Conservation (phyloP, 2,113 vertebrate genomes). For the Myotis lucifugus region DNA sequence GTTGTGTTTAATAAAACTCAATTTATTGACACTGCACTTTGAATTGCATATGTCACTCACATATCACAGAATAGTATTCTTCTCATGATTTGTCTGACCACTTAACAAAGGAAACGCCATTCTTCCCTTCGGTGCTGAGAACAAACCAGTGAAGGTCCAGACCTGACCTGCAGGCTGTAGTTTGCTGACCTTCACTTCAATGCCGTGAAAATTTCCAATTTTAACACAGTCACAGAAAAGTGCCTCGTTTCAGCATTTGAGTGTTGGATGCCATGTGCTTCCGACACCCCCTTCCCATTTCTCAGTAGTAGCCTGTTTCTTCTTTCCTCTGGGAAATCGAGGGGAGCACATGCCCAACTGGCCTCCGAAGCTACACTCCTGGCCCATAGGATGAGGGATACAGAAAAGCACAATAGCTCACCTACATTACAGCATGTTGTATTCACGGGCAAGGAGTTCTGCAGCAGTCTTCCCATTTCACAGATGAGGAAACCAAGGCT, state of each 20-base stretch:
- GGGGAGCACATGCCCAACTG: fast-evolving
- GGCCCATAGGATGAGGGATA: not conserved
- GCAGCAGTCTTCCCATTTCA: not conserved
- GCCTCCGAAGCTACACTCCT: not conserved
- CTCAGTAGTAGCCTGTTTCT: not conserved
- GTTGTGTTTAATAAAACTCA: not conserved
- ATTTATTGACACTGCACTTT: not conserved
- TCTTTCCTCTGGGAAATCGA: not conserved
- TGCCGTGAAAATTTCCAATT: not conserved
- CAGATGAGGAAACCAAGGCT: not conserved
- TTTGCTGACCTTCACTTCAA: not conserved
- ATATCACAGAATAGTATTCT: not conserved
- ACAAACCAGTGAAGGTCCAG: constrained; percentile 50
- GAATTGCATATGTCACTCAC: not conserved
- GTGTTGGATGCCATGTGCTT: not conserved
- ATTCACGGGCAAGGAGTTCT: not conserved
- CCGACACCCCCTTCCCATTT: not conserved
- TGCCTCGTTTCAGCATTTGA: not conserved
- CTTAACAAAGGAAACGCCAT: not conserved
- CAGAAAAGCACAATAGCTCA: not conserved
- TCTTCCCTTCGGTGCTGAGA: not conserved
- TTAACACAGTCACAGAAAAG: not conserved
- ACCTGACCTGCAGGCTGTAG: not conserved
- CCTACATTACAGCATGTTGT: not conserved
- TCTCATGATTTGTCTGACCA: not conserved